Conservation (phyloP, 2,888 invertebrate species). For the Ellobium chinense region DNA sequence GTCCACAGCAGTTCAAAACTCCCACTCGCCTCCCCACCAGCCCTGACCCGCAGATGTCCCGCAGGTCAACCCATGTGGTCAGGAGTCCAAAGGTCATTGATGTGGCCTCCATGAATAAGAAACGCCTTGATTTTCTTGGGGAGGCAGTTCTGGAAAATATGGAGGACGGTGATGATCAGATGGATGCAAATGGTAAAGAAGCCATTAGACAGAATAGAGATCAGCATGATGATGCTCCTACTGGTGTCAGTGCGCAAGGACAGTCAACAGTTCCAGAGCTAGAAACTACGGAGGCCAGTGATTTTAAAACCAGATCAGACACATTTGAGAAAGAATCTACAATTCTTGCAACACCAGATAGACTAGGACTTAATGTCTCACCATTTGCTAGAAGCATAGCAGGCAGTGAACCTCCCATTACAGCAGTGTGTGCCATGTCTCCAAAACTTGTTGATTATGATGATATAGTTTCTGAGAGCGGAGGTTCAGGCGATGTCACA, state of each 20-base stretch:
- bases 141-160: background rate
- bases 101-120: background rate
- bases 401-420: conserved; percentile 17
- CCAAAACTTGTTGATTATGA: conserved; percentile 39
- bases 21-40: conserved; percentile 59
- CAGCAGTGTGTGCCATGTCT: conserved; percentile 26
- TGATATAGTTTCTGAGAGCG: conserved; percentile 6
- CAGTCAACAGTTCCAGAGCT: too few relatives aligned
- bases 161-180: background rate
- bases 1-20: conserved; percentile 43
- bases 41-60: conserved; percentile 59
- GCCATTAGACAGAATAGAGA: background rate
- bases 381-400: background rate
- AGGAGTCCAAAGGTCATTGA: conserved; percentile 46
- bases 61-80: conserved; percentile 68
- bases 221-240: background rate
- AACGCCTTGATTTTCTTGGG: conserved; percentile 6
- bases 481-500: conserved; percentile 13
- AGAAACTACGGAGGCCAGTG: background rate
- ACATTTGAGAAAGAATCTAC: conserved; percentile 33
- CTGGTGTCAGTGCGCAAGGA: background rate
- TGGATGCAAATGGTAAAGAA: background rate
- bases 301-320: background rate
- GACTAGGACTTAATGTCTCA: background rate
- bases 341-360: background rate